Evolutionary conservation across 2,113 vertebrate species (phyloP), one percentile per base, ranked within the genome.

Genomic region (Falcunculus frontatus): DNA sequence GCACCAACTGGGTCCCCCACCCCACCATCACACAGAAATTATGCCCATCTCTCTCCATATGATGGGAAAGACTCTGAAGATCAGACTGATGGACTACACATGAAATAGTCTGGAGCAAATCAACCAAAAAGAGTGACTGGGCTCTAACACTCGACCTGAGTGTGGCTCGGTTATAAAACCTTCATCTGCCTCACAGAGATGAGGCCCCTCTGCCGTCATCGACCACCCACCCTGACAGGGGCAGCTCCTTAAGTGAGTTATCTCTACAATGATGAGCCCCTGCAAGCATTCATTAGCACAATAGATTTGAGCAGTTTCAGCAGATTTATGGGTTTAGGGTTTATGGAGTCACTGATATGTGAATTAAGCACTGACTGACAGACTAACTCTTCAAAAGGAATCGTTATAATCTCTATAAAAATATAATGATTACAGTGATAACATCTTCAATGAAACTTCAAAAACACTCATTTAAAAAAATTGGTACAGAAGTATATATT

Each of bases 351-450:
- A 96, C 27, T 96, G 95, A 97, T 96, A 96, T 12, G 44, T 89
- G 93, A 97, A 96, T 96, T 97, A 97, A 97, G 96, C 83, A 81
- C 88, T 94, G 90, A 96, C 75, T 96, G 95, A 95, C 76, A 90
- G 85, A 93, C 64, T 95, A 92, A 70, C 76, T 82, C 73, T 95
- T 97, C 90, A 92, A 95, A 94, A 86, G 76, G 93, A 94, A 56
- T 97, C 88, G 96, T 97, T 97, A 93, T 93, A 64, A 94, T 96
- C 83, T 92, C 95, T 94, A 86, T 90, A 95, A 92, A 96, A 88
- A 78, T 93, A 67, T 52, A 95, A 94, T 94, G 75, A 94, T 94
- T 95, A 69, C 44, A 89, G 85, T 96, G 95, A 96, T 93, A 97
- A 95, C 92, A 93, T 52, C 88, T 94, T 95, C 88, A 94, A 41